phyloP scores from a whole-genome alignment of 2,797 vertebrate species.

The Sebastes melanostomus region DNA sequence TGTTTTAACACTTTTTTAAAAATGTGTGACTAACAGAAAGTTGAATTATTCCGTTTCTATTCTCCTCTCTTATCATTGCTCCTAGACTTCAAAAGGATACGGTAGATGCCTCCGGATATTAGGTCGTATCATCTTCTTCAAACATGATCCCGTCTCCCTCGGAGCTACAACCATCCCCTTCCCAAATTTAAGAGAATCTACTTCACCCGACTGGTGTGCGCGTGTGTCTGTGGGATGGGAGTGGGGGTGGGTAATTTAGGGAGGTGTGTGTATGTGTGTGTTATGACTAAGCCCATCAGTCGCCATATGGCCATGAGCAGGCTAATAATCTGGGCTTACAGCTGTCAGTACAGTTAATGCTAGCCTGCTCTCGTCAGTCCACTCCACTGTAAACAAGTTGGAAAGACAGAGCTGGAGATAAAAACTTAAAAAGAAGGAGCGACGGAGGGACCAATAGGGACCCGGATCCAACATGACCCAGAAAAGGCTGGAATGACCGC shows the following conservation, averaged over 20 bases:
- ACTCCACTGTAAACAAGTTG: constrained; percentile 47
- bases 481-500: constrained; percentile 46
- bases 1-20: constrained; percentile 41
- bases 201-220: neutral
- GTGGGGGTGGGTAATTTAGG: constrained; percentile 26
- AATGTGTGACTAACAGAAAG: constrained; percentile 32
- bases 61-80: constrained; percentile 14
- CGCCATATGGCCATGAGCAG: constrained; percentile 82
- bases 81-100: constrained; percentile 52
- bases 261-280: constrained; percentile 28
- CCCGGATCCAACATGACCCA: constrained; percentile 34
- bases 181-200: constrained; percentile 39
- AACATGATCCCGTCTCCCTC: constrained; percentile 42
- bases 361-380: constrained; percentile 59
- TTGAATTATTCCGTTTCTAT: constrained; percentile 50
- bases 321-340: constrained; percentile 86
- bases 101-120: constrained; percentile 48
- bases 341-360: constrained; percentile 60
- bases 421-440: neutral
- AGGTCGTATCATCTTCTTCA: constrained; percentile 43
- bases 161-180: constrained; percentile 27
- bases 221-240: constrained; percentile 20
- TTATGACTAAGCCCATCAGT: constrained; percentile 77
- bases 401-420: constrained; percentile 7
- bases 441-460: neutral